Conservation (phyloP, 2,888 invertebrate genomes). For the Leptopilina myrica region DNA sequence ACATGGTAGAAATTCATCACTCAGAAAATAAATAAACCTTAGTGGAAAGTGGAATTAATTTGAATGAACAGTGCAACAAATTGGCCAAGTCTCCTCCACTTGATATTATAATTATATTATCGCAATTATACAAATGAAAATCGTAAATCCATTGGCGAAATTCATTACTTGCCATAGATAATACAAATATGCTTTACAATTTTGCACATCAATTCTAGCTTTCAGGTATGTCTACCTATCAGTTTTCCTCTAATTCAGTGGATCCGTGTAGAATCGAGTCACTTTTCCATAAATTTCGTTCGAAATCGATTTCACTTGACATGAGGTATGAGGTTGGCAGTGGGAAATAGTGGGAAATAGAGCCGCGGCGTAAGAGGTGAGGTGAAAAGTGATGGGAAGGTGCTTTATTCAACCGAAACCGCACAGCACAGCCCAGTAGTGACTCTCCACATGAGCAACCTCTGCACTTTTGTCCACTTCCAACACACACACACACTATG, state of each 20-base stretch:
- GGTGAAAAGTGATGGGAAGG: not conserved
- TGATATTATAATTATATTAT: not conserved
- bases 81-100: too few relatives aligned
- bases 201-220: too few relatives aligned
- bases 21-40: too few relatives aligned
- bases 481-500: not conserved
- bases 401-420: slow-evolving; percentile 26
- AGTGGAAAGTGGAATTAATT: too few relatives aligned
- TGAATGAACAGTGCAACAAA: too few relatives aligned
- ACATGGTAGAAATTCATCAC: too few relatives aligned
- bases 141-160: too few relatives aligned
- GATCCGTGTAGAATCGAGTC: not conserved
- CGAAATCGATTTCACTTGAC: slow-evolving; percentile 31
- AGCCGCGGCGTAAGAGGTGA: not conserved
- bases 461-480: slow-evolving; percentile 7
- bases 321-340: slow-evolving; percentile 33
- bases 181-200: not conserved
- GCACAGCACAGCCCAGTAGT: slow-evolving; percentile 8
- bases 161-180: too few relatives aligned
- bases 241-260: slow-evolving; percentile 11
- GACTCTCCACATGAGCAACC: slow-evolving; percentile 24
- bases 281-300: slow-evolving; percentile 24
- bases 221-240: not conserved
- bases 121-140: too few relatives aligned
- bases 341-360: slow-evolving; percentile 14